A percentile compares a stretch with the other conserved stretches of the same genome.
Evolutionary conservation across 2,888 invertebrate species (phyloP).

Genomic region (Chrysolina oricalcia): DNA sequence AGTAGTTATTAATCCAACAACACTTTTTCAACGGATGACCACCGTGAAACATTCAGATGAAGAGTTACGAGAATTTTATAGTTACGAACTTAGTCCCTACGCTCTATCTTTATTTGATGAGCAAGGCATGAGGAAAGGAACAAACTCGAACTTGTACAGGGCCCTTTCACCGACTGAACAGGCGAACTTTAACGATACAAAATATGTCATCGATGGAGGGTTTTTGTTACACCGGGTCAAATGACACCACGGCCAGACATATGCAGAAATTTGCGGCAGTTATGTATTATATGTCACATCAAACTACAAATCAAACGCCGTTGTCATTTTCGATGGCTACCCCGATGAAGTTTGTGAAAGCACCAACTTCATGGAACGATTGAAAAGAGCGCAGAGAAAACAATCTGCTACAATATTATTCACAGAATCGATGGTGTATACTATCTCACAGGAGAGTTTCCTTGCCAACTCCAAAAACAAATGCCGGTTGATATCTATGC

Average conservation of each 20-base stretch:
- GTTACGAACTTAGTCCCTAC: conserved; percentile 26
- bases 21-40: conserved; percentile 28
- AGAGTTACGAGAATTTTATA: conserved; percentile 15
- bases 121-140: conserved; percentile 38
- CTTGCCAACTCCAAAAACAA: too few relatives aligned
- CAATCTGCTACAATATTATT: conserved; percentile 1
- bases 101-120: conserved; percentile 37
- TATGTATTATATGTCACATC: conserved; percentile 20
- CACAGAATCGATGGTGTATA: neutral
- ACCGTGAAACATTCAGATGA: conserved; percentile 29
- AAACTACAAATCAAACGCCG: conserved; percentile 24
- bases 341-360: neutral
- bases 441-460: conserved; percentile 8
- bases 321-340: conserved; percentile 24
- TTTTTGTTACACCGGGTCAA: conserved; percentile 24
- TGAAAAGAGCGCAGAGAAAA: conserved; percentile 8
- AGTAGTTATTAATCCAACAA: conserved; percentile 25
- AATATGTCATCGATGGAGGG: conserved; percentile 9
- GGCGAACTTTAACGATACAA: conserved; percentile 1
- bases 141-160: conserved; percentile 36
- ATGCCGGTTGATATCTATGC: too few relatives aligned
- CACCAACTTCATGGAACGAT: neutral
- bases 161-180: conserved; percentile 14
- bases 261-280: conserved; percentile 7
- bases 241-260: conserved; percentile 20